Evolutionary conservation across 2,113 vertebrate species (phyloP), one percentile per base, ranked within the genome.

Genomic region (Solea solea): DNA sequence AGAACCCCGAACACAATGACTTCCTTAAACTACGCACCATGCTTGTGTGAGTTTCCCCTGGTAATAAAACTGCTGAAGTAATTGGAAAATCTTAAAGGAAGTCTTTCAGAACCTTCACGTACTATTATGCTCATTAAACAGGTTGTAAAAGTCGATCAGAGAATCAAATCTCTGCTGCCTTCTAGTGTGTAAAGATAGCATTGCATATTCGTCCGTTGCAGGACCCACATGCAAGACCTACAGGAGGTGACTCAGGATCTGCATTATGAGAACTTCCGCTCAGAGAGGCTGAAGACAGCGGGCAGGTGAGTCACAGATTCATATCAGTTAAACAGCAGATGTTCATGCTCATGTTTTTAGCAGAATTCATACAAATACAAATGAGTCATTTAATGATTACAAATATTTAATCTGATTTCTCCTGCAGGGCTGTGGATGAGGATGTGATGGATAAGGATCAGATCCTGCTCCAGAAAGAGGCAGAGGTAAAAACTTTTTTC

Each of bases 1-100:
- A 97, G 86, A 97, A 97, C 77, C 96, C 96, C 0, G 95, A 98
- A 65, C 96, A 97, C 88, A 97, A 97, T 14, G 96, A 97, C 90
- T 97, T 97, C 90, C 95, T 96, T 50, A 96, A 95, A 69, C 85
- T 96, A 44, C 94, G 94, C 68, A 94, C 94, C 62, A 95, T 96
- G 95, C 91, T 95, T 59, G 95, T 96, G 95, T 96, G 87, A 95
- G 95, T 95, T 63, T 64, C 53, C 55, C 11, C 58, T 45, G 9
- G 51, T 39, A 70, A 71, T 46, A 78, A 76, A 81, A 83, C 11
- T 2, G 13, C 48, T 57, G 8, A 9, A 53, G 27, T 50, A 16
- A 9, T 2, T 15, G 11, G 6, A 49, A 58, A 70, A 56, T 67
- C 0, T 2, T 16, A 51, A 55, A 14, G 21, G 63, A 74, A 61